These are phyloP conservation scores for Polypedilum vanderplanki DNA, from an alignment of 1,140 invertebrate species.

Conservation along the genomic window DNA sequence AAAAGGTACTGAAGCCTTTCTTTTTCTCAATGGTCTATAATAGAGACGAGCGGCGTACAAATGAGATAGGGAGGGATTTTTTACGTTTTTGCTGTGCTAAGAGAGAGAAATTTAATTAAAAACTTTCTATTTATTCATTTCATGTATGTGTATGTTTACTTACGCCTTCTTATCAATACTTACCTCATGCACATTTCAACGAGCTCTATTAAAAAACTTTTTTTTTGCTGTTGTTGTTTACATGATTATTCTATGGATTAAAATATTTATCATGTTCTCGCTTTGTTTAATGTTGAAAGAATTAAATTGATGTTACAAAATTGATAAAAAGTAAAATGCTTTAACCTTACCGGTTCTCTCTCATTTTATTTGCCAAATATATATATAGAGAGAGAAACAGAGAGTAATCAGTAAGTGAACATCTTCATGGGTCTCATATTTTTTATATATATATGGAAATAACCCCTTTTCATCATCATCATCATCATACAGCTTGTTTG, in stretches of 20 bases:
- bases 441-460: not conserved
- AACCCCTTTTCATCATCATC: too few relatives aligned
- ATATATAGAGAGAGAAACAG: not conserved
- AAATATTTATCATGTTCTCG: not conserved
- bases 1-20: too few relatives aligned
- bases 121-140: not conserved
- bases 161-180: not conserved
- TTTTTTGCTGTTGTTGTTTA: not conserved
- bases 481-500: not conserved
- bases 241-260: constrained; percentile 9
- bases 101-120: not conserved
- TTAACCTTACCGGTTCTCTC: not conserved
- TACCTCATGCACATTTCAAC: not conserved
- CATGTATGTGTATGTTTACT: not conserved
- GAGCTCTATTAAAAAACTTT: not conserved
- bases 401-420: not conserved
- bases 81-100: not conserved
- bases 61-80: not conserved
- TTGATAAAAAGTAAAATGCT: not conserved
- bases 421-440: not conserved
- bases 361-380: too few relatives aligned
- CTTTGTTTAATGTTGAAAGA: not conserved
- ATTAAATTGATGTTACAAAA: constrained; percentile 14
- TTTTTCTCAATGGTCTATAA: too few relatives aligned
- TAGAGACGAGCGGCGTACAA: not conserved